Evolutionary conservation across 2,888 invertebrate species (phyloP), one percentile per base, ranked within the genome.

Genomic region (Barypeithes pellucidus): DNA sequence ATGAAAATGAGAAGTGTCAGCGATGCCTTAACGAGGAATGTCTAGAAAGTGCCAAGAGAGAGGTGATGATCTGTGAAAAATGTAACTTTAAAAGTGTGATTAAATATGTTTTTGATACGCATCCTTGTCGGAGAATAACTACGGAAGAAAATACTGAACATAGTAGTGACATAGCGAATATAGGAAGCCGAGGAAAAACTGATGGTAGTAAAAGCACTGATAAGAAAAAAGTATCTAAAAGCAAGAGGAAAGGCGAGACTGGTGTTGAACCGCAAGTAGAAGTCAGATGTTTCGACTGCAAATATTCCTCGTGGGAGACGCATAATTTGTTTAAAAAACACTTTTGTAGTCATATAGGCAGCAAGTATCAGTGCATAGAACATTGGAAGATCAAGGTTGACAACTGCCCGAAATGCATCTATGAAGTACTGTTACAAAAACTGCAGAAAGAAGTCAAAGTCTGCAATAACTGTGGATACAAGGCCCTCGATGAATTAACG

Each of bases 201-300:
- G 5, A n/a, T n/a, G n/a, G 8, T 29, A 29, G 29, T 29, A 29
- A 29, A 29, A 29, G 3, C 9, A 12, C 36, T 12, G n/a, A 39
- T n/a, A 12, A n/a, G n/a, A n/a, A n/a, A n/a, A n/a, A n/a, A n/a
- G n/a, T n/a, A n/a, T n/a, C n/a, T n/a, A n/a, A n/a, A n/a, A n/a
- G 39, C n/a, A 1, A 3, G 3, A 14, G 16, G 14, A 14, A 47
- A 47, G 11, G 3, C 7, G 45, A 18, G 1, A 47, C 9, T 8
- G 11, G 16, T 20, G 18, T 5, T 18, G 20, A 16, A 20, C 2
- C 45, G 16, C 9, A 47, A 22, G 24, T 50, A 3, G 5, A 50
- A 12, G 50, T 22, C 5, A 22, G 29, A 29, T 52, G 52, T n/a
- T 52, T 52, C 8, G 52, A 52, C 29, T 52, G 52, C 8, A 52